Evolutionary conservation across 2,113 vertebrate genomes (phyloP).

Genomic region (Centropristis striata): DNA sequence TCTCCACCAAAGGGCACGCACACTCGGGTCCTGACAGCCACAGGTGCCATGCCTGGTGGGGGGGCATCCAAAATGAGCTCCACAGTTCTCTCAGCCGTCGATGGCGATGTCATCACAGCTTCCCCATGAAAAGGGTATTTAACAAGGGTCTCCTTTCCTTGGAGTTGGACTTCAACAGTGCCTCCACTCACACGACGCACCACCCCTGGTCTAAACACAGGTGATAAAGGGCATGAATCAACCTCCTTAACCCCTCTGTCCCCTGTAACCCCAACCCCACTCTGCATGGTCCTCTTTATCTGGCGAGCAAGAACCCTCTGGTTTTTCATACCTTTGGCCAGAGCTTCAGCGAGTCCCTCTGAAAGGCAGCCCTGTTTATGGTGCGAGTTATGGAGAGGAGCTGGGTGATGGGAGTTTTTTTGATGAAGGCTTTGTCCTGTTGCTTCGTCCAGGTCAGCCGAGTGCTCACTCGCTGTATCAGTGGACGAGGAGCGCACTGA

Average conservation of each 20-base stretch:
- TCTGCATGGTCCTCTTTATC: conserved; percentile 61
- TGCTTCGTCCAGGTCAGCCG: conserved; percentile 87
- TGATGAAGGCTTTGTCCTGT: conserved; percentile 60
- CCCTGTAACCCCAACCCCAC: conserved; percentile 48
- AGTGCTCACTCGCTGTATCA: conserved; percentile 92
- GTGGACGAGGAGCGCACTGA: conserved; percentile 90
- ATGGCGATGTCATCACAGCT: conserved; percentile 48
- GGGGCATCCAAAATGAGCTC: conserved; percentile 89
- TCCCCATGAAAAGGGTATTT: conserved; percentile 85
- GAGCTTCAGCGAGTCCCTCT: conserved; percentile 77
- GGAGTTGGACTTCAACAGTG: conserved; percentile 88
- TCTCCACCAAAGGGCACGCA: conserved; percentile 89
- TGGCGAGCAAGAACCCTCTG: conserved; percentile 90
- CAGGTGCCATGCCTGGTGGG: conserved; percentile 82
- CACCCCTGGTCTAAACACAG: conserved; percentile 87
- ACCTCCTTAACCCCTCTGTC: conserved; percentile 41
- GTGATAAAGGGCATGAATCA: conserved; percentile 43
- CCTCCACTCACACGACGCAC: conserved; percentile 87
- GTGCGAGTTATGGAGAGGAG: conserved; percentile 45
- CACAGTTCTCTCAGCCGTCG: conserved; percentile 58
- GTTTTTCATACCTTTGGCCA: conserved; percentile 88
- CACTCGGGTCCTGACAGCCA: conserved; percentile 86
- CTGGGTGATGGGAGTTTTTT: conserved; percentile 51
- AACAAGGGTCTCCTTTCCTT: conserved; percentile 84
- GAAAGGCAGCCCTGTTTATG: conserved; percentile 57